Evolutionary conservation across 1,140 invertebrate genomes (phyloP), one percentile per base, ranked within the genome.

Genomic region (Atta cephalotes): DNA sequence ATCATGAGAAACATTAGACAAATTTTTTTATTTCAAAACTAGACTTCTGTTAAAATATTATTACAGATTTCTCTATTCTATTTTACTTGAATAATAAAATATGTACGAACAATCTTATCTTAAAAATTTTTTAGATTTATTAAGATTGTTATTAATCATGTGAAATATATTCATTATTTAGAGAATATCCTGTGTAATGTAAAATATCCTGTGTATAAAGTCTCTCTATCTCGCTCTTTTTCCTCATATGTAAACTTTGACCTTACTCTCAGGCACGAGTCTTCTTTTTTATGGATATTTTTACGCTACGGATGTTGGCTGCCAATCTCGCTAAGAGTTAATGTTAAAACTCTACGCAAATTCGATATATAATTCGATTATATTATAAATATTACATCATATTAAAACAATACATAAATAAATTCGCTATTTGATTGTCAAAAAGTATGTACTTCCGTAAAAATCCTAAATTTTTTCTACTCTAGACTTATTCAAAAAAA

Each of bases 231-330:
- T 45, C 2, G 7, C 9, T 45, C 39, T 45, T 18, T 56, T 70
- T 81, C 49, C 65, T 51, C n/a, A 39, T 62, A 63, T 28, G 31
- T 86, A 82, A 86, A 86, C 85, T 86, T 70, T 86, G 85, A 86
- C 85, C 85, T 86, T 86, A 70, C 51, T 86, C 66, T 72, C 45
- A 28, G 45, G 14, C 65, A 81, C 9, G 45, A 78, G 66, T 72
- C 35, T 25, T 76, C 21, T 82, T 35, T 58, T 53, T 70, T 60
- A 49, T 63, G 51, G 56, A 70, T 71, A 68, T 86, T 81, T 86
- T 66, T 86, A 86, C 39, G 28, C 51, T 74, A 18, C 49, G 2
- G 14, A 70, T 86, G 28, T 65, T 60, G 28, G 12, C 58, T 85
- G 76, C 31, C 39, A 39, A 84, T 84, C 68, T 84, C 45, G 39